Base-by-base conservation (phyloP, 2,797 vertebrate genomes). In the Falco naumanni region DNA sequence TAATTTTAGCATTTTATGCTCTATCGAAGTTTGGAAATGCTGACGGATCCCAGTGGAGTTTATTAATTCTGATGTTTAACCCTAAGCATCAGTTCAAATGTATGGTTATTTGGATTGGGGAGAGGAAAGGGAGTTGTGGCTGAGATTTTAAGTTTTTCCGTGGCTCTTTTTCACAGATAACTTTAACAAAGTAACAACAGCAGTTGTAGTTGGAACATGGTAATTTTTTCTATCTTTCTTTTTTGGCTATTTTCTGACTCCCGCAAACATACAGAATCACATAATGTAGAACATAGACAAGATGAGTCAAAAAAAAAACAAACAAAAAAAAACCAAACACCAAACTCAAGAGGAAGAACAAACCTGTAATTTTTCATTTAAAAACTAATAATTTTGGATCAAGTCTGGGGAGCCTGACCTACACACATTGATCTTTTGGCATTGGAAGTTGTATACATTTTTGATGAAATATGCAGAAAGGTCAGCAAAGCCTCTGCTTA, bases 1-100 rank as follows among this genome's bases (percentile, higher is more conserved):
- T 96, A 95, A 96, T 97, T 95, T 83, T 84, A 96, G 74, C 76
- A 82, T 95, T 96, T 95, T 96, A 96, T 97, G 94, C 90, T 94
- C 94, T 93, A 86, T 72, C n/a, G 2, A 96, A 92, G 93, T 93
- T 95, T 90, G 72, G 69, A 97, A 95, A 92, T 84, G 72, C 84
- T 94, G 93, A 84, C 89, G 93, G 84, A 94, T 96, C 92, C 94
- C 90, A 90, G 69, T 47, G 89, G 95, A 96, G 84, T 95, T 95
- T 92, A 95, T 95, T 93, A 95, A 97, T 97, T 92, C 87, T 93
- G 87, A 94, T 90, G 59, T 92, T 96, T 97, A 97, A 96, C 94
- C 93, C 92, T 92, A 92, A 94, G 54, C 72, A 90, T 94, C 75
- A 84, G 76, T 96, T 97, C 71, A 95, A 96, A 93, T 1, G 5